phyloP scores from a whole-genome alignment of 1,140 invertebrate species.

The Drosophila mojavensis region DNA sequence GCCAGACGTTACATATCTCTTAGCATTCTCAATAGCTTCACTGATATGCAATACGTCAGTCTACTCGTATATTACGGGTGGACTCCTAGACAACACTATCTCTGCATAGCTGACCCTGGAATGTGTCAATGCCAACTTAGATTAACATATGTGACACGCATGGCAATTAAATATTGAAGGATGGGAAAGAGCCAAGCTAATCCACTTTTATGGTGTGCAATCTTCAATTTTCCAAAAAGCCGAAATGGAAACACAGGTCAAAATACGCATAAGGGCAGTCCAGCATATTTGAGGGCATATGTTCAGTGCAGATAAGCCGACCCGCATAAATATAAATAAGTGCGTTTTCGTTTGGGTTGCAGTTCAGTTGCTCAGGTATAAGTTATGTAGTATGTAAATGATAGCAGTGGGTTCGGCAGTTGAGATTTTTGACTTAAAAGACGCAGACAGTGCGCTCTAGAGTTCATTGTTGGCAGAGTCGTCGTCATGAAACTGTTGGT shows the following conservation, averaged over 20 bases:
- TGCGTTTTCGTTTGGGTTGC: background rate
- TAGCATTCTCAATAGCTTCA: too few relatives aligned
- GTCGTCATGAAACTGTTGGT: constrained; percentile 41
- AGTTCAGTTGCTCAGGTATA: constrained; percentile 4
- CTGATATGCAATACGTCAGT: too few relatives aligned
- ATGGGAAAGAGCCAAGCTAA: background rate
- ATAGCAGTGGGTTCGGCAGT: background rate
- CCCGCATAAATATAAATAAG: background rate
- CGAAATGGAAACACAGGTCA: background rate
- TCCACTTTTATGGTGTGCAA: constrained; percentile 5
- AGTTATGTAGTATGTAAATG: background rate
- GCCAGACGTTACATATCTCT: background rate
- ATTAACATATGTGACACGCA: background rate
- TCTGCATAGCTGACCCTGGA: too few relatives aligned
- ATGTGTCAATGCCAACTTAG: background rate
- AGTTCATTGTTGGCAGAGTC: constrained; percentile 19
- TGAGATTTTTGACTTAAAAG: constrained; percentile 25
- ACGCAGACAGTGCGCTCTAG: background rate
- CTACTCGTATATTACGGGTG: too few relatives aligned
- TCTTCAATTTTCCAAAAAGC: background rate
- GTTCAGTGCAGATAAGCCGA: constrained; percentile 1
- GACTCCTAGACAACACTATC: too few relatives aligned
- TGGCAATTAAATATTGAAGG: background rate
- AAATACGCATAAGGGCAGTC: background rate
- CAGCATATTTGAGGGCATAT: constrained; percentile 1